Evolutionary conservation across 2,888 invertebrate species (phyloP).

Genomic region (Bellardia bayeri): DNA sequence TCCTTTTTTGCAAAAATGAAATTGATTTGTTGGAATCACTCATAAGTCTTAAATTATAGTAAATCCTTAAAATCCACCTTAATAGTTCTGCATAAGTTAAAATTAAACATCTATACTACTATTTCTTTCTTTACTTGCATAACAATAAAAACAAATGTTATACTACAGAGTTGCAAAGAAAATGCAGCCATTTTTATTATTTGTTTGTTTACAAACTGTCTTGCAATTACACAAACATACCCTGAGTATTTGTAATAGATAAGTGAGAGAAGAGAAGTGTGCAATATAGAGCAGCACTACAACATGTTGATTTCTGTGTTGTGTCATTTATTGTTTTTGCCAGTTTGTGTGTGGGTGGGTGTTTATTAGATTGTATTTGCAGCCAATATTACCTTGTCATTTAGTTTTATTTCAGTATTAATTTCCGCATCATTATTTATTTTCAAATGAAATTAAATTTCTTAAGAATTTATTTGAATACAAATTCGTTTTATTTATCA

Average conservation of each 20-base stretch:
- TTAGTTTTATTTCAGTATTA: slow-evolving; percentile 17
- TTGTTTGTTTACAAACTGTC: too few species aligned
- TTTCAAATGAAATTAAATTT: slow-evolving; percentile 22
- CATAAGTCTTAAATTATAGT: too few species aligned
- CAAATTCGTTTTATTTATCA: too few species aligned
- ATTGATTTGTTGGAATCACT: too few species aligned
- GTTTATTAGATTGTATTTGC: slow-evolving; percentile 33
- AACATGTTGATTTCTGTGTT: slow-evolving; percentile 32
- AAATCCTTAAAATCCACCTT: too few species aligned
- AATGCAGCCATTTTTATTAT: too few species aligned
- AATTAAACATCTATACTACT: too few species aligned
- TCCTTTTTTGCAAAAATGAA: too few species aligned
- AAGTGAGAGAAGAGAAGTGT: not conserved
- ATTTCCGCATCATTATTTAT: slow-evolving; percentile 67
- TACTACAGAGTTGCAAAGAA: too few species aligned
- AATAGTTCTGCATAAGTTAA: too few species aligned
- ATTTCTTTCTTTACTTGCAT: too few species aligned
- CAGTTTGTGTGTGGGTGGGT: slow-evolving; percentile 55
- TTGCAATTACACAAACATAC: not conserved
- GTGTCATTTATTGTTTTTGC: slow-evolving; percentile 37
- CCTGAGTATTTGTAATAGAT: not conserved
- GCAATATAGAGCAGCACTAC: not conserved
- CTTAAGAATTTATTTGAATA: slow-evolving; percentile 4
- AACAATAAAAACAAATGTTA: too few species aligned
- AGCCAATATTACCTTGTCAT: slow-evolving; percentile 56